Conservation (phyloP, 2,113 vertebrate genomes). For the Coreoperca whiteheadi region DNA sequence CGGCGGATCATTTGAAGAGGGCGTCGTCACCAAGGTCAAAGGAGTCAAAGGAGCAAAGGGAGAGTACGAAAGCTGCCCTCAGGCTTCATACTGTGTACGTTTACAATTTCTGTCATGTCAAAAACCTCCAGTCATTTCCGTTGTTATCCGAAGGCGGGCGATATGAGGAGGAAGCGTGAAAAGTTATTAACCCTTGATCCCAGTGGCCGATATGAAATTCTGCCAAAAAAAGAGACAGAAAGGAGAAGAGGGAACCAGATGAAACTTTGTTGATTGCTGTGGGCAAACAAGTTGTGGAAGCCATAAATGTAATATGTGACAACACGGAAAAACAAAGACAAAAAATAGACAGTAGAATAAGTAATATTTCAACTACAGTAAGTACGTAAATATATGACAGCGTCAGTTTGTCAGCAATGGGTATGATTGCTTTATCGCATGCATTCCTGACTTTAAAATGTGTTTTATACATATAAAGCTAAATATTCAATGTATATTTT, state of each 20-base stretch:
- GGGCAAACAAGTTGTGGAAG: slow-evolving; percentile 26
- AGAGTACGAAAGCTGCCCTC: background rate
- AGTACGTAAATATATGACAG: background rate
- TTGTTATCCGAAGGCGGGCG: slow-evolving; percentile 22
- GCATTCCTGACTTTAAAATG: background rate
- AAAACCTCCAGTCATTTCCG: slow-evolving; percentile 24
- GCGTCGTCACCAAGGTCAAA: slow-evolving; percentile 26
- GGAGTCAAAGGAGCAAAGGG: background rate
- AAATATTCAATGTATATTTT: too few relatives aligned
- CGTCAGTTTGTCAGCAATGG: background rate
- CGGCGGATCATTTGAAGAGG: background rate
- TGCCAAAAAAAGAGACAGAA: slow-evolving; percentile 9
- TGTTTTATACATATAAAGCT: background rate
- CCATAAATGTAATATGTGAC: background rate
- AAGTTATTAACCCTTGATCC: slow-evolving; percentile 72
- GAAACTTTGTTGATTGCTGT: slow-evolving; percentile 44
- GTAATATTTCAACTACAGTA: background rate
- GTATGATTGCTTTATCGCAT: background rate
- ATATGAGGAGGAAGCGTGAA: slow-evolving; percentile 27
- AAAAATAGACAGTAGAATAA: background rate
- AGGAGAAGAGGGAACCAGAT: slow-evolving; percentile 24
- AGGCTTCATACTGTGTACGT: background rate
- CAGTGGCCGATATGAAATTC: slow-evolving; percentile 43
- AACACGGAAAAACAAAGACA: background rate
- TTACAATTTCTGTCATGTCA: slow-evolving; percentile 20